Evolutionary conservation across 2,797 vertebrate species (phyloP), one percentile per base, ranked within the genome.

Genomic region (Anguilla megastoma): DNA sequence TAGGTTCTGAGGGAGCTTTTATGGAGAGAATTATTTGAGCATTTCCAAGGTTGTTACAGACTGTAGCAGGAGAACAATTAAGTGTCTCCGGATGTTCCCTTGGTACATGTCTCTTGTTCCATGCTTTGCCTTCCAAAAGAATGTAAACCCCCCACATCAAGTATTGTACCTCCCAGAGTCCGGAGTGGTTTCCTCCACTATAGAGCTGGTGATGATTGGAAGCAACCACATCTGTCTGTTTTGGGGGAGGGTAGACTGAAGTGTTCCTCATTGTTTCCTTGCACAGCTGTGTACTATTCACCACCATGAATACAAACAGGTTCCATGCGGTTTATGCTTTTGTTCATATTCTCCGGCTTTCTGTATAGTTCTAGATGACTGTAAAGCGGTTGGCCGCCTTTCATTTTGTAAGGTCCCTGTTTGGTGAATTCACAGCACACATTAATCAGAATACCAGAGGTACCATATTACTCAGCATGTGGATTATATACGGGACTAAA

Each of bases 191-290:
- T 82, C 79, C 24, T 50, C 74, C 45, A 3, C 45, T 50, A 48
- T 24, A n/a, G 41, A n/a, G 45, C 18, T 50, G 41, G 10, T 24
- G 79, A 82, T 82, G 79, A 48, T 41, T n/a, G 45, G 79, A 50
- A 50, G 18, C 41, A 8, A 50, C 41, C 79, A 10, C 45, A 33
- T 41, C 74, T 36, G 74, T 36, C 33, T 14, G 74, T 48, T 9
- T 82, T 50, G 79, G 79, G 36, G 79, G 21, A 50, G 45, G 79
- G 79, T 82, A 21, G 8, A 41, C 74, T 50, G 45, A 82, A 82
- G 24, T 48, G 41, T 48, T 50, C 45, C 3, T 82, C 45, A 82
- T 82, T 82, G 79, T n/a, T 50, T 45, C 79, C 41, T 50, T 7
- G 10, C 27, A 24, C 27, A 45, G 45, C 45, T 82, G 18, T 82